Evolutionary conservation across 2,113 vertebrate species (phyloP).

Genomic region (Vulpes vulpes): DNA sequence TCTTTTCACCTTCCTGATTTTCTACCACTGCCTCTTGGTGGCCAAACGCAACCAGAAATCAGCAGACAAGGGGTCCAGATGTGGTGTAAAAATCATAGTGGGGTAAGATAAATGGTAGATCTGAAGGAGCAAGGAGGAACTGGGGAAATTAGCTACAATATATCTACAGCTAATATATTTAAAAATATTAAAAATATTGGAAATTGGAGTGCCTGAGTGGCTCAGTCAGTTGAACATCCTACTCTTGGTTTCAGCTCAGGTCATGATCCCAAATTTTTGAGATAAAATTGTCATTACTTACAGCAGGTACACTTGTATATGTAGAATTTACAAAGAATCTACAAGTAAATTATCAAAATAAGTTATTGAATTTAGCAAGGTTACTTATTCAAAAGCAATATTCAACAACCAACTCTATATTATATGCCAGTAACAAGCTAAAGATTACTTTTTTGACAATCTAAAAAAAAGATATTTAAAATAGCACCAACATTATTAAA

Average conservation of each 20-base stretch:
- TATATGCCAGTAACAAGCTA: neutral
- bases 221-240: neutral
- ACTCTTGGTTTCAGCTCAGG: neutral
- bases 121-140: neutral
- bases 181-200: constrained; percentile 15
- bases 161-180: neutral
- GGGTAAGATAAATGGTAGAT: neutral
- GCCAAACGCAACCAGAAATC: neutral
- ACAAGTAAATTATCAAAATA: neutral
- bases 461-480: neutral
- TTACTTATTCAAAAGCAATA: constrained; percentile 5
- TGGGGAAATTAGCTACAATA: neutral
- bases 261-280: neutral
- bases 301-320: neutral
- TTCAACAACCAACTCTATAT: neutral
- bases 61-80: neutral
- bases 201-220: neutral
- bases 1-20: neutral
- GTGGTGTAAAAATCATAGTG: neutral
- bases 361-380: constrained; percentile 19
- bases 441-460: neutral
- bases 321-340: neutral
- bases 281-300: neutral
- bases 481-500: constrained; percentile 15
- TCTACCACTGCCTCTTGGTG: neutral